These are phyloP conservation scores for Slavum lentiscoides DNA, from an alignment of 2,888 invertebrate genomes.

Conservation along the genomic window DNA sequence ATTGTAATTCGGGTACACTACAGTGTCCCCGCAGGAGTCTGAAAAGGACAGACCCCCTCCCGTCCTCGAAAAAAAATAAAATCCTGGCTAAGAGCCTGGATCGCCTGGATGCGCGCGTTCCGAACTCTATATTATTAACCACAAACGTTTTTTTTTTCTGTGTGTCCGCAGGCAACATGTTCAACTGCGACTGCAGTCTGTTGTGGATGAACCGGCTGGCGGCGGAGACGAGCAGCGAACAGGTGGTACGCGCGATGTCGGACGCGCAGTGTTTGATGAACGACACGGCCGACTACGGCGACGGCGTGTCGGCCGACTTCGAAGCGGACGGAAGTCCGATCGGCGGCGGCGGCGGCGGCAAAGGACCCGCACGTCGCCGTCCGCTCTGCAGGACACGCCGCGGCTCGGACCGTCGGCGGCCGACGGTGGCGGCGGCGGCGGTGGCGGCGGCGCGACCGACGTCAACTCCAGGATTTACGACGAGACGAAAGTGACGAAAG, in stretches of 20 bases:
- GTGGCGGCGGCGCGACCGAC: too few species aligned
- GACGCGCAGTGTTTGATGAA: conserved; percentile 26
- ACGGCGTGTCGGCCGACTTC: neutral
- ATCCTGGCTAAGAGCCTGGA: too few species aligned
- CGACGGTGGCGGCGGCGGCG: too few species aligned
- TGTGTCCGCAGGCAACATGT: conserved; percentile 71
- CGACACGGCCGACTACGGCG: conserved; percentile 6
- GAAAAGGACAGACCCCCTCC: too few species aligned
- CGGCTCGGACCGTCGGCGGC: neutral
- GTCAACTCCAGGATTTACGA: neutral
- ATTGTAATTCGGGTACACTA: too few species aligned
- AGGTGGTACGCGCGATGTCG: conserved; percentile 68
- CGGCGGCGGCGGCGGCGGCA: neutral
- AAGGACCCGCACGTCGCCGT: neutral
- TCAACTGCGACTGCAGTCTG: conserved; percentile 81
- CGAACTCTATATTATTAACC: too few species aligned
- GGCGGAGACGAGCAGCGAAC: conserved; percentile 69
- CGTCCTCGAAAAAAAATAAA: too few species aligned
- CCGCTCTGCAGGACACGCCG: neutral
- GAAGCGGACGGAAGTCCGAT: neutral
- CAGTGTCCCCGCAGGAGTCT: too few species aligned
- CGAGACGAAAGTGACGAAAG: neutral
- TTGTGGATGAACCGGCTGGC: conserved; percentile 77
- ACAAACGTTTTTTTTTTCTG: neutral
- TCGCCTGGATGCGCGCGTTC: too few species aligned